Evolutionary conservation across 2,797 vertebrate species (phyloP), one percentile per base, ranked within the genome.

Genomic region (Dromococcyx pavoninus): DNA sequence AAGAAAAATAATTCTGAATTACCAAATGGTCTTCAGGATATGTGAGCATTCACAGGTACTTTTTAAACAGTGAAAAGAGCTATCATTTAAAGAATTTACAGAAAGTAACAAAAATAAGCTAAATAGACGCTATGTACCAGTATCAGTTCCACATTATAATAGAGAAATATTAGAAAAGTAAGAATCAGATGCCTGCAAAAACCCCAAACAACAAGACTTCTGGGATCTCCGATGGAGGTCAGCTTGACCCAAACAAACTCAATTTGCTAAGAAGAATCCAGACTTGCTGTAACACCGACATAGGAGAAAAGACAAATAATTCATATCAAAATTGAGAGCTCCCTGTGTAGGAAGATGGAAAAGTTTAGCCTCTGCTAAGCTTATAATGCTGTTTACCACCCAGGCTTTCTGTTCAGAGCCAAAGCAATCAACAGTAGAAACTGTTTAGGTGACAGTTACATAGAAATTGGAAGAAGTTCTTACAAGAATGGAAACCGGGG

Each of bases 191-290:
- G 53, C 41, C 48, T 39, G 30, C 17, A 92, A 70, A 85, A 94
- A 57, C 10, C 33, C 35, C 17, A 61, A 80, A 48, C 0, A 3
- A 61, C n/a, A 76, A 75, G 78, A 78, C 39, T 86, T 89, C 65
- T 90, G 35, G 6, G 27, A 92, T 94, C 65, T 91, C 46, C 83
- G 23, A 92, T 2, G 22, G 53, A 94, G 96, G 96, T 96, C 95
- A 96, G 48, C 43, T 60, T 96, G 95, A 97, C 96, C 94, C 46
- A 81, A 94, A 86, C 58, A 75, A 56, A 71, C 41, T 50, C 39
- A 11, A 46, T 73, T 51, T 78, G 58, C 66, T 37, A 88, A 73
- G 56, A 92, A 88, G 85, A 91, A 84, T 73, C 62, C 89, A 81
- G 79, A 88, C 60, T 66, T 41, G 67, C 32, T 86, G 61, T 24